Conservation (phyloP, 1,140 invertebrate species). For the Drosophila eugracilis region DNA sequence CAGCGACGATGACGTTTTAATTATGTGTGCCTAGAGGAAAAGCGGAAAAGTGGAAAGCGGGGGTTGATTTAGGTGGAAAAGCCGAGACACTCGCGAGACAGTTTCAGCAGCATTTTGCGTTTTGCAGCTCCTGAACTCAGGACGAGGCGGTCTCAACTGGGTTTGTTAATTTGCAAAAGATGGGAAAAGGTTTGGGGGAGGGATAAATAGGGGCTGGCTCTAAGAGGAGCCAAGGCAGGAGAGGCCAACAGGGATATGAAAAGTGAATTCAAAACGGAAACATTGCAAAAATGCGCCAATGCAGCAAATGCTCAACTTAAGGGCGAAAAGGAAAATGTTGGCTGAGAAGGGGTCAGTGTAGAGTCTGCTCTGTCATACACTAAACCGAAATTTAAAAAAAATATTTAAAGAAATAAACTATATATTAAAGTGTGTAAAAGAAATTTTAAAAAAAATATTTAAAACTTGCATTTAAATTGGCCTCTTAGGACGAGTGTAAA, state of each 20-base stretch:
- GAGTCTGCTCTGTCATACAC: constrained; percentile 38
- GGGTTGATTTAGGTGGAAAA: constrained; percentile 17
- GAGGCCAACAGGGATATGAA: constrained; percentile 44
- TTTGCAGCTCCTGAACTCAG: constrained; percentile 45
- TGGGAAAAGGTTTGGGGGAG: neutral
- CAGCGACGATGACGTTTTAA: constrained; percentile 75
- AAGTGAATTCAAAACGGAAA: constrained; percentile 83
- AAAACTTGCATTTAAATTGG: neutral
- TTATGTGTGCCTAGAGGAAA: constrained; percentile 74
- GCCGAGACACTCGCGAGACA: constrained; percentile 76
- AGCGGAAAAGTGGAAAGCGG: constrained; percentile 7
- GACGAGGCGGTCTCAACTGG: constrained; percentile 52
- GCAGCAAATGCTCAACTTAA: constrained; percentile 63
- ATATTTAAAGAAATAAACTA: neutral
- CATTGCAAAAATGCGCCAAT: constrained; percentile 81
- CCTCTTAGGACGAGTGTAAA: neutral
- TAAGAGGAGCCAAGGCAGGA: neutral
- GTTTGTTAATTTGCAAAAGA: constrained; percentile 54
- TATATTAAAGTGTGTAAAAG: neutral
- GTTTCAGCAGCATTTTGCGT: constrained; percentile 51
- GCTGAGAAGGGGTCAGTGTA: constrained; percentile 26
- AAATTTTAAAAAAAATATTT: too few species aligned
- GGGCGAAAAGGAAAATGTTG: neutral
- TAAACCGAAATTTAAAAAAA: constrained; percentile 27
- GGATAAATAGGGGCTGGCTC: constrained; percentile 4